Conservation (phyloP, 2,888 invertebrate species). For the Hypena proboscidalis region DNA sequence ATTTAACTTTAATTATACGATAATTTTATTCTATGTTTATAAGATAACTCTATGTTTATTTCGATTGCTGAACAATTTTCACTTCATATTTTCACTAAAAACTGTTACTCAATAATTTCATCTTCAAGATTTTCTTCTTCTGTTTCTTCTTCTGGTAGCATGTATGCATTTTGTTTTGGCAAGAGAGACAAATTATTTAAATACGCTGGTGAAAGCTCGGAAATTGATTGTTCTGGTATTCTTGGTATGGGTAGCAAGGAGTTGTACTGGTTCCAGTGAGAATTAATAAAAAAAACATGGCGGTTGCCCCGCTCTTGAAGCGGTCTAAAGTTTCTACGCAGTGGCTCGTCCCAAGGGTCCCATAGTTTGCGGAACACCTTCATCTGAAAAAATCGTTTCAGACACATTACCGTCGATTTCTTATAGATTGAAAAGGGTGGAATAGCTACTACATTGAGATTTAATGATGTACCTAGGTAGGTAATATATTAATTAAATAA, state of each 20-base stretch:
- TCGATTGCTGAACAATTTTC: too few relatives aligned
- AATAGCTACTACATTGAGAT: too few relatives aligned
- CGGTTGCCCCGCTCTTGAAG: conserved; percentile 72
- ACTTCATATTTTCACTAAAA: too few relatives aligned
- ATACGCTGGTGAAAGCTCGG: conserved; percentile 66
- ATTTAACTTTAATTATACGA: too few relatives aligned
- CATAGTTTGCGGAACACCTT: conserved; percentile 82
- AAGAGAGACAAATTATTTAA: conserved; percentile 60
- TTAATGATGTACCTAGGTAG: too few relatives aligned
- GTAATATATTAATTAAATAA: too few relatives aligned
- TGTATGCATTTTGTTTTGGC: conserved; percentile 66
- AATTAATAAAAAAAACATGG: conserved; percentile 81
- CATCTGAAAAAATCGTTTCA: conserved; percentile 75
- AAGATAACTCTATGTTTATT: too few relatives aligned
- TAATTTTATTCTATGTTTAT: too few relatives aligned
- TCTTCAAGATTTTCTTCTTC: conserved; percentile 21
- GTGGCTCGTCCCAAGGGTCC: conserved; percentile 79
- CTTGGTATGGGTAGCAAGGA: conserved; percentile 76
- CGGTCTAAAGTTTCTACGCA: conserved; percentile 81
- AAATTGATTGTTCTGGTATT: conserved; percentile 65
- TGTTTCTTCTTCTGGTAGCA: conserved; percentile 46
- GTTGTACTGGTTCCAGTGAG: conserved; percentile 80
- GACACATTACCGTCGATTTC: too few relatives aligned
- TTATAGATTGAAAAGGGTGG: too few relatives aligned
- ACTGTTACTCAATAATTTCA: too few relatives aligned